phyloP scores from a whole-genome alignment of 1,140 invertebrate species.

The Goniozus legneri region DNA sequence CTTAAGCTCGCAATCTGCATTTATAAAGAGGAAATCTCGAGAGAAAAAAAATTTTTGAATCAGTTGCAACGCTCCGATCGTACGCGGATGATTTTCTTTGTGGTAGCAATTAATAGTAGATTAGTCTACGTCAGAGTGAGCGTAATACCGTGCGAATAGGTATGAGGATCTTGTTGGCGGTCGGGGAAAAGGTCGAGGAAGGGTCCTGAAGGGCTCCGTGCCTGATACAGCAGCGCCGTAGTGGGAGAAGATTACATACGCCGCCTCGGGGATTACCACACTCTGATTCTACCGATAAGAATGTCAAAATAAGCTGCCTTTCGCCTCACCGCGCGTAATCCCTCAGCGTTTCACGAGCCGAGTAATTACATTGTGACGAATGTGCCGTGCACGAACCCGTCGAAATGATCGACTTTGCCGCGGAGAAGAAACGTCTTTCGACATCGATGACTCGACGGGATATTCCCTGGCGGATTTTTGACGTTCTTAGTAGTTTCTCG shows the following conservation, averaged over 20 bases:
- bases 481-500: no score
- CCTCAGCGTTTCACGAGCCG: slow-evolving; percentile 25
- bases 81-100: slow-evolving; percentile 39
- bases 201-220: slow-evolving; percentile 2
- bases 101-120: slow-evolving; percentile 53
- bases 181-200: slow-evolving; percentile 19
- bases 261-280: slow-evolving; percentile 46
- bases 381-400: slow-evolving; percentile 11
- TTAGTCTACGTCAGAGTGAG: slow-evolving; percentile 27
- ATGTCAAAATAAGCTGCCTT: slow-evolving; percentile 50
- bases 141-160: slow-evolving; percentile 3
- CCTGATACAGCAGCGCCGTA: slow-evolving; percentile 8
- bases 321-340: slow-evolving; percentile 32
- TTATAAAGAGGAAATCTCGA: no score
- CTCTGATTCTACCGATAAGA: slow-evolving; percentile 50
- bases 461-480: no score
- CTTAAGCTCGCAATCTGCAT: no score
- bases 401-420: slow-evolving; percentile 11
- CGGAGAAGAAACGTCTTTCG: no score
- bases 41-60: no score
- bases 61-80: no score
- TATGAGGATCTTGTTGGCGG: no score
- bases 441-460: no score
- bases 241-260: slow-evolving; percentile 40
- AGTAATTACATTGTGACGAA: slow-evolving; percentile 48